A percentile compares a stretch with the other conserved stretches of the same genome.
Conservation (phyloP, 2,888 invertebrate species). For the Frankliniella fusca region DNA sequence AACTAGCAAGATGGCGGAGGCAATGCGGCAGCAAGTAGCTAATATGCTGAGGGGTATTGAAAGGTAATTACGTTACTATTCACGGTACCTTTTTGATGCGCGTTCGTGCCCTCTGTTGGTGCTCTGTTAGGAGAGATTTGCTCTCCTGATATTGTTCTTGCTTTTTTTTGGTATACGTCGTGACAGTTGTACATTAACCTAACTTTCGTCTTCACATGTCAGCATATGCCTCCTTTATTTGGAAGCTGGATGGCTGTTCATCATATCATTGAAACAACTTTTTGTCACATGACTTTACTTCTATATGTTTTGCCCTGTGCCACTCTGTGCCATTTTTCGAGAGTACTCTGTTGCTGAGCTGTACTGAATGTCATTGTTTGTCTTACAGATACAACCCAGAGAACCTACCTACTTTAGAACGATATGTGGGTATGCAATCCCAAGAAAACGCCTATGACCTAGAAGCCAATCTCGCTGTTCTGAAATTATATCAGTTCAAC, state of each 20-base stretch:
- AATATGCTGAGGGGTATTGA: constrained; percentile 87
- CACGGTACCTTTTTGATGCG: background rate
- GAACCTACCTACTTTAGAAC: constrained; percentile 82
- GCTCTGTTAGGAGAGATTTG: background rate
- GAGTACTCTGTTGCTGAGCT: background rate
- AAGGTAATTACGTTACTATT: constrained; percentile 57
- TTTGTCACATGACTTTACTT: background rate
- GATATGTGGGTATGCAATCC: constrained; percentile 90
- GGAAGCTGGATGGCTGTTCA: background rate
- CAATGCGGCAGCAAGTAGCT: constrained; percentile 80
- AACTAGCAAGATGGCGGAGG: constrained; percentile 62
- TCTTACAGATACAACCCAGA: constrained; percentile 88
- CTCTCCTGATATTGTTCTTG: background rate
- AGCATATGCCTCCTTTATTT: constrained; percentile 23
- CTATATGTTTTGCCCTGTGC: background rate
- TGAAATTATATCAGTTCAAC: constrained; percentile 96
- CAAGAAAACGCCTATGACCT: constrained; percentile 91
- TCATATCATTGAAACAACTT: background rate
- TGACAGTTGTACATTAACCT: constrained; percentile 23
- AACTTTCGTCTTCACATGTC: background rate
- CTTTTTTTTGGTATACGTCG: background rate
- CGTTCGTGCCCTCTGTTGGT: background rate
- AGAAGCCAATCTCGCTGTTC: constrained; percentile 93
- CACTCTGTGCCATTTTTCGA: background rate
- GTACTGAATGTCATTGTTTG: constrained; percentile 34